phyloP scores from a whole-genome alignment of 2,888 invertebrate species.

The Chesias legatella region DNA sequence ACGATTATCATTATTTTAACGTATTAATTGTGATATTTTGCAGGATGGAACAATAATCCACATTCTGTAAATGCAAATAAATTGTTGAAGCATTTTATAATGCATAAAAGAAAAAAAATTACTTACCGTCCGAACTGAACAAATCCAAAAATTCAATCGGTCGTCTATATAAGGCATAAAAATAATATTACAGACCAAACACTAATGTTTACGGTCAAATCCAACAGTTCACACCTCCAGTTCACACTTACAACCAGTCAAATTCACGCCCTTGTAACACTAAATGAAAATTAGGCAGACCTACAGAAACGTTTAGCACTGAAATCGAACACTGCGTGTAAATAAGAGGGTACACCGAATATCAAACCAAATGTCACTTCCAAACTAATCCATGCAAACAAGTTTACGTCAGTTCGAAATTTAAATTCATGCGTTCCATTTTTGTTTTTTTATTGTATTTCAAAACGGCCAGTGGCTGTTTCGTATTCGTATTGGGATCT shows the following conservation, averaged over 20 bases:
- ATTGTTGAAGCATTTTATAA: no score
- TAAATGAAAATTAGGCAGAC: slow-evolving; percentile 60
- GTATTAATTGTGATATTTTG: no score
- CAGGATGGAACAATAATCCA: no score
- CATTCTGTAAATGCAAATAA: no score
- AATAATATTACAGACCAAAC: slow-evolving; percentile 31
- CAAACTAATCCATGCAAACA: slow-evolving; percentile 26
- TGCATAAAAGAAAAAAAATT: background rate
- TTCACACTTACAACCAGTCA: slow-evolving; percentile 68
- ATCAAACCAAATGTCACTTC: slow-evolving; percentile 27
- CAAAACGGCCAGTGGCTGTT: slow-evolving; percentile 34
- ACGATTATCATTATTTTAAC: no score
- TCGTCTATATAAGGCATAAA: slow-evolving; percentile 24
- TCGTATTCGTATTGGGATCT: slow-evolving; percentile 53
- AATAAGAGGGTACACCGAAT: slow-evolving; percentile 35
- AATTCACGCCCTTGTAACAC: slow-evolving; percentile 71
- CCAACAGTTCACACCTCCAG: slow-evolving; percentile 58
- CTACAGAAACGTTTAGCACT: slow-evolving; percentile 70
- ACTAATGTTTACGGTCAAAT: slow-evolving; percentile 41
- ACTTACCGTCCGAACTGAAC: slow-evolving; percentile 22
- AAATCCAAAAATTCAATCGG: slow-evolving; percentile 23
- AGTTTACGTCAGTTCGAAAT: slow-evolving; percentile 46
- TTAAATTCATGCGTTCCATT: slow-evolving; percentile 58
- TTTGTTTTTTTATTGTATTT: slow-evolving; percentile 25
- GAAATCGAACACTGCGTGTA: slow-evolving; percentile 58